Conservation (phyloP, 1,140 invertebrate species). For the Cyrtorhinus lividipennis region DNA sequence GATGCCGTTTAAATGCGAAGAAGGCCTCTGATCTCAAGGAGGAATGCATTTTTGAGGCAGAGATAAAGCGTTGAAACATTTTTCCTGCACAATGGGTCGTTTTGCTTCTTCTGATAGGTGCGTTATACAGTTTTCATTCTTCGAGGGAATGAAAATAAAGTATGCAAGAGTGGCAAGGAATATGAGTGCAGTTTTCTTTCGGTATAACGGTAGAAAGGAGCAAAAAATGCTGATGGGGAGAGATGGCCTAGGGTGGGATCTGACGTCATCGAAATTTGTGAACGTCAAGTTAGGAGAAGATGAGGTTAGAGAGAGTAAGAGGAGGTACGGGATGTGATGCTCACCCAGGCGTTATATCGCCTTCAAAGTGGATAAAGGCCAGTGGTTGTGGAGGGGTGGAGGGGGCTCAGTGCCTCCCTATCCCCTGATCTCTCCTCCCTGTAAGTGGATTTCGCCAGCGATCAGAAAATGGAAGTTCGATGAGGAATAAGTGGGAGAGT, state of each 20-base stretch:
- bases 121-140: too few species aligned
- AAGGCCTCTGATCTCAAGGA: too few species aligned
- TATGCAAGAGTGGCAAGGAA: too few species aligned
- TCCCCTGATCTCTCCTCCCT: background rate
- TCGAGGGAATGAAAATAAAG: too few species aligned
- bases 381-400: background rate
- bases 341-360: conserved; percentile 7
- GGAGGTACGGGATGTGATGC: conserved; percentile 5
- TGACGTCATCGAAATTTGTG: conserved; percentile 8
- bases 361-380: background rate
- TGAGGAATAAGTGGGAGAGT: background rate
- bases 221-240: background rate
- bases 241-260: background rate
- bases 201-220: too few species aligned
- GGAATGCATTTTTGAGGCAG: too few species aligned
- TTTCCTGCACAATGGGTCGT: too few species aligned
- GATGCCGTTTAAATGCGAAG: too few species aligned
- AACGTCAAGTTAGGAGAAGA: conserved; percentile 3
- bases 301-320: background rate
- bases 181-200: too few species aligned
- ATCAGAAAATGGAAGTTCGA: conserved; percentile 8
- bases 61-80: too few species aligned
- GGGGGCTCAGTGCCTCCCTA: background rate
- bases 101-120: too few species aligned
- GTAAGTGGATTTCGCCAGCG: background rate